Evolutionary conservation across 2,113 vertebrate genomes (phyloP), one percentile per base, ranked within the genome.

Genomic region (Embiotoca jacksoni): DNA sequence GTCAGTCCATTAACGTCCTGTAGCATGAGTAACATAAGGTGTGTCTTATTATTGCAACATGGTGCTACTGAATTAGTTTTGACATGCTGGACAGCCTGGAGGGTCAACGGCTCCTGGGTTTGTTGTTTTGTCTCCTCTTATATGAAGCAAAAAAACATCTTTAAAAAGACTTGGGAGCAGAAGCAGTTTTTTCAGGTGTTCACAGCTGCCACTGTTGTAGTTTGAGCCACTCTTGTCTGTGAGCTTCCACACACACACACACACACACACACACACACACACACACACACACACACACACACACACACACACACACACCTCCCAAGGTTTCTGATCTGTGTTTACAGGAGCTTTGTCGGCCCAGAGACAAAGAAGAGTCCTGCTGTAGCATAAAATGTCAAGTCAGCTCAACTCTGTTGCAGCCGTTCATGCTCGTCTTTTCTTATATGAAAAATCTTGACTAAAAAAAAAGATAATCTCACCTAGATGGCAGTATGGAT

Each of bases 131-230:
- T 31, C 37, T 72, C 39, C 37, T 72, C 59, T 64, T 1, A 41
- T 50, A 7, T 65, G 31, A 79, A 65, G 44, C 16, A 67, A 47
- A 60, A 37, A 65, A 52, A 15, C 0, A 14, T 58, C 36, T 7
- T 15, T 7, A 32, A 54, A 36, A 50, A 7, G 11, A 36, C 41
- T n/a, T 52, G 32, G 16, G 54, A 49, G 50, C 14, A 35, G 66
- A 36, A 58, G 44, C 52, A 33, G 44, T 57, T 82, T 62, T 65
- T 63, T 66, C 57, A 79, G 63, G 50, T 55, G 50, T 69, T 83
- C 64, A 53, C 75, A 82, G 74, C 77, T 82, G 73, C 39, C 61
- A 58, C 55, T 70, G 68, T 60, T 84, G 70, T 82, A 82, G 82
- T 87, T 23, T 23, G 23, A 23, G 47, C 14, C 35, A 6, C 1